phyloP scores from a whole-genome alignment of 2,888 invertebrate genomes.

The Palloptera scutellata region DNA sequence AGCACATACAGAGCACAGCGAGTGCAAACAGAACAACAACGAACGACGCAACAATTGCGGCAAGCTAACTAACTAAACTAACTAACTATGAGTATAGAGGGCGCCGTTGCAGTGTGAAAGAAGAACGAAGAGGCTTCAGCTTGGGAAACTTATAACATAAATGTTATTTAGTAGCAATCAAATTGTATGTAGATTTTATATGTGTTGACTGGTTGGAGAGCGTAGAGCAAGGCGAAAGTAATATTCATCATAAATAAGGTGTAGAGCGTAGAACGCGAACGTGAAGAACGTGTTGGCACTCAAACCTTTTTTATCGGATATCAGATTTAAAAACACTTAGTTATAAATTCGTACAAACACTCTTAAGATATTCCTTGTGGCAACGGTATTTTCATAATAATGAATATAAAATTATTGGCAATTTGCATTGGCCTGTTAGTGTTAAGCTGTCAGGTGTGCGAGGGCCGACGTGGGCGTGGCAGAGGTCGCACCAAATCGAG shows the following conservation, averaged over 20 bases:
- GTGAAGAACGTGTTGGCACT: conserved; percentile 35
- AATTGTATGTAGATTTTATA: no score
- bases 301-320: conserved; percentile 10
- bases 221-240: conserved; percentile 21
- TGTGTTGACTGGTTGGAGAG: conserved; percentile 23
- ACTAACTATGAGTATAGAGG: no score
- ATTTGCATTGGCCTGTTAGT: conserved; percentile 60
- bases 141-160: no score
- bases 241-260: not conserved
- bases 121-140: no score
- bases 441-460: conserved; percentile 59
- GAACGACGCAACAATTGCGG: no score
- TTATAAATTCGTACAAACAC: not conserved
- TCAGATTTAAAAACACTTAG: conserved; percentile 9
- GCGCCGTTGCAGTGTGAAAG: no score
- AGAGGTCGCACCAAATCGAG: conserved; percentile 80
- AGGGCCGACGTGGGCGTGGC: conserved; percentile 74
- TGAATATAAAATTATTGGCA: conserved; percentile 55
- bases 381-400: conserved; percentile 34
- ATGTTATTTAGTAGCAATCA: no score
- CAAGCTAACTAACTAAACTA: no score
- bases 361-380: no score
- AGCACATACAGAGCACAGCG: no score
- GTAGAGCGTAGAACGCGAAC: conserved; percentile 10
- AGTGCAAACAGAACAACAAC: no score